Evolutionary conservation across 2,888 invertebrate species (phyloP), one percentile per base, ranked within the genome.

Genomic region (Cataglyphis albicans): DNA sequence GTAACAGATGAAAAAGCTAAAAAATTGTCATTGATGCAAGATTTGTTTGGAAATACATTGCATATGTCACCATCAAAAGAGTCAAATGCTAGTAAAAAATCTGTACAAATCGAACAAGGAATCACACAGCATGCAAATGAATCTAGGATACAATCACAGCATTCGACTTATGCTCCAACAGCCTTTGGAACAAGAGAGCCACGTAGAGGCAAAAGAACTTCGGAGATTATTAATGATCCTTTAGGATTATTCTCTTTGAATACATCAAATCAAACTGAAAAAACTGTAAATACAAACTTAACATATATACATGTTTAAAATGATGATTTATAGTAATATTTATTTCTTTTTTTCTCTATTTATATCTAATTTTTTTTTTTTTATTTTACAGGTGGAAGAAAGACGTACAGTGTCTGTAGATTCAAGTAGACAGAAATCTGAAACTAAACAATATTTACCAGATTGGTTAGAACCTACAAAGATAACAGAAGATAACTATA

Each of bases 391-490:
- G 88, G 12, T 32, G 10, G 55, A 18, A 38, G 55, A 88, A 82
- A 76, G 76, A 75, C 55, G 25, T 63, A n/a, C 44, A 25, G 35
- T 7, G 3, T 29, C 29, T 52, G 75, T 59, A 81, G 82, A 86
- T 21, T 21, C 59, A 9, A 32, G 12, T 63, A 55, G 15, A 55
- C 67, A 72, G 9, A 74, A 68, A 70, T 29, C 25, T 35, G 67
- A 73, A 29, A 35, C 59, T 35, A 82, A 81, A 52, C 91, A 92
- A 52, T 89, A 92, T 87, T 88, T 94, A 41, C 94, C 94, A 81
- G 93, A 93, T 81, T 94, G 94, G 94, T 87, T 94, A 10, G 92
- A 92, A 29, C 92, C 93, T 68, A 83, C 86, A 12, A 90, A 89
- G 80, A 88, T 81, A 81, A 18, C 76, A 1, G 91, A 89, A 61